Percentiles rank a stretch among this genome's conserved stretches.
These are phyloP conservation scores for Erebia palarica DNA, from an alignment of 2,888 invertebrate species.

Conservation along the genomic window DNA sequence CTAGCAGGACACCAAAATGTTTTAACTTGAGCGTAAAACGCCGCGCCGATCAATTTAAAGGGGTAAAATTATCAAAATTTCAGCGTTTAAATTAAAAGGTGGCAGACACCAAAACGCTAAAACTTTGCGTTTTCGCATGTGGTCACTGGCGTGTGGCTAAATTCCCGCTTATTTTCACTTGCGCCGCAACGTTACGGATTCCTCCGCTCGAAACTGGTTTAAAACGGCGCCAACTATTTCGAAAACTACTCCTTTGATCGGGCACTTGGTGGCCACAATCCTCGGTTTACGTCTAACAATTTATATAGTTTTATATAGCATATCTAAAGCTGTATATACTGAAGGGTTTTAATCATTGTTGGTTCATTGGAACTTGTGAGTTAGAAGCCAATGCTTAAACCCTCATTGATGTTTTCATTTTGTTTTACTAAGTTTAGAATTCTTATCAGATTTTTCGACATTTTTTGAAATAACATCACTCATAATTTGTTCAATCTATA, in stretches of 20 bases:
- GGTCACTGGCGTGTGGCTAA: slow-evolving; percentile 28
- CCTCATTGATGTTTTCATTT: slow-evolving; percentile 3
- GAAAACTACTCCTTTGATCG: slow-evolving; percentile 66
- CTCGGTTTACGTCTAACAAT: slow-evolving; percentile 40
- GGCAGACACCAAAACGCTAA: slow-evolving; percentile 23
- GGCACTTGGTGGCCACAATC: slow-evolving; percentile 64
- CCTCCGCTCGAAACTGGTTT: slow-evolving; percentile 51
- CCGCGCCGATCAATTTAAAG: background rate
- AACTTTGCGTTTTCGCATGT: slow-evolving; percentile 30
- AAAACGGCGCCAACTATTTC: slow-evolving; percentile 64
- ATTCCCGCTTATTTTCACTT: slow-evolving; percentile 45
- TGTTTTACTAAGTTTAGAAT: background rate
- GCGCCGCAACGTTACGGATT: slow-evolving; percentile 48
- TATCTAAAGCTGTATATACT: background rate
- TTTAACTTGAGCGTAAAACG: background rate
- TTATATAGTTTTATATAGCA: slow-evolving; percentile 18
- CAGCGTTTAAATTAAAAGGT: slow-evolving; percentile 25
- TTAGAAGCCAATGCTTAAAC: background rate
- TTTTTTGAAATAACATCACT: no score
- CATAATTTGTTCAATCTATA: background rate
- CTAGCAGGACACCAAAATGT: background rate
- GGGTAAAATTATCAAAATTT: slow-evolving; percentile 22
- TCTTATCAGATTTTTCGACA: background rate
- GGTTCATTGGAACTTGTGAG: background rate
- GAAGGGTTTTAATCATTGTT: slow-evolving; percentile 17